A percentile compares a stretch with the other conserved stretches of the same genome.
Evolutionary conservation across 2,888 invertebrate genomes (phyloP).

Genomic region (Cecidostiba fungosa): DNA sequence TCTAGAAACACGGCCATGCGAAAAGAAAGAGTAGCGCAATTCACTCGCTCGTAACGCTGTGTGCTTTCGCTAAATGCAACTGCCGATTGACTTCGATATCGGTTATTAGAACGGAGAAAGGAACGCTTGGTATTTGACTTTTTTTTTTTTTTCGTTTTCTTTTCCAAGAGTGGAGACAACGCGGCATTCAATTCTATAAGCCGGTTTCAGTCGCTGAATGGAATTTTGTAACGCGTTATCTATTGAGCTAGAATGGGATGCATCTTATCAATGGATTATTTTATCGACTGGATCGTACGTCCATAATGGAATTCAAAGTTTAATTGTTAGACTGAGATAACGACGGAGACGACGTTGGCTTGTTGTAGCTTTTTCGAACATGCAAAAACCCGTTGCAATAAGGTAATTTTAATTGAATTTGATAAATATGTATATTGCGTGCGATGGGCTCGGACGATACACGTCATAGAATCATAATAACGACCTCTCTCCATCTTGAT

Average conservation of each 20-base stretch:
- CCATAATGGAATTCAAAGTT: too few relatives aligned
- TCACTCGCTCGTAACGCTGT: not conserved
- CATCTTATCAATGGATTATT: too few relatives aligned
- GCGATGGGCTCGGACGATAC: not conserved
- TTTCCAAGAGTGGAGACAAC: not conserved
- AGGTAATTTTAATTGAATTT: slow-evolving; percentile 2
- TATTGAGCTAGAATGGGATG: not conserved
- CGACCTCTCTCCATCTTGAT: slow-evolving; percentile 18
- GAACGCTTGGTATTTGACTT: not conserved
- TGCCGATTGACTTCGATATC: slow-evolving; percentile 18
- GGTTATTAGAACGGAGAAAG: slow-evolving; percentile 19
- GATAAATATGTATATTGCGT: slow-evolving; percentile 41
- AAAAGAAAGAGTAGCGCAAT: not conserved
- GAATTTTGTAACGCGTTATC: not conserved
- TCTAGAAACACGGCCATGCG: not conserved
- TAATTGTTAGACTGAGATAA: not conserved
- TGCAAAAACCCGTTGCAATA: not conserved
- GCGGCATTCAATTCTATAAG: not conserved
- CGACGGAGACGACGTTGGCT: not conserved
- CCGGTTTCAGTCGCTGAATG: not conserved
- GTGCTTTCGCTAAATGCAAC: slow-evolving; percentile 6
- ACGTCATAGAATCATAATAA: slow-evolving; percentile 21
- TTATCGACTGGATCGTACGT: not conserved
- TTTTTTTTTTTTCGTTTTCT: not conserved
- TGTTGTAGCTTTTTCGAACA: not conserved